Evolutionary conservation across 2,113 vertebrate species (phyloP).

Genomic region (Microcebus jonahi): DNA sequence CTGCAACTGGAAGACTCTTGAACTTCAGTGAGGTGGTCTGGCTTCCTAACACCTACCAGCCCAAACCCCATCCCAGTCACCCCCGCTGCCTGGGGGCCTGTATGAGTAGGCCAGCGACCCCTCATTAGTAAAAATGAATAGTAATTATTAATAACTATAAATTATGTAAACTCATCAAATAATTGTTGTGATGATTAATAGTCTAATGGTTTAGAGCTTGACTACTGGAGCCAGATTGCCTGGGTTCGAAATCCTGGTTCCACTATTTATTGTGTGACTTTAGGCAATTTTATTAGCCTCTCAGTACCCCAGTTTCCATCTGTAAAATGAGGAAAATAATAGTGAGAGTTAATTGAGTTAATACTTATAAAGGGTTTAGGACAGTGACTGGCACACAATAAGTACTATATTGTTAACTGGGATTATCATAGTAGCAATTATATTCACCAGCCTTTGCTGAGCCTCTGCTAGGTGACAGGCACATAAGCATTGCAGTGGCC

Average conservation of each 20-base stretch:
- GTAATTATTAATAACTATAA: not conserved
- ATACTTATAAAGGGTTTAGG: not conserved
- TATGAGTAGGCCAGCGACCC: not conserved
- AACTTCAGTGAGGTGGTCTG: not conserved
- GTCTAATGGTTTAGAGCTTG: not conserved
- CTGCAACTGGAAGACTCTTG: not conserved
- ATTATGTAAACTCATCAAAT: not conserved
- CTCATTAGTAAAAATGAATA: not conserved
- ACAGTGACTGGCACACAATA: not conserved
- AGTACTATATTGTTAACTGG: not conserved
- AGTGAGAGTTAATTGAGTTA: not conserved
- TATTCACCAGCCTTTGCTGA: not conserved
- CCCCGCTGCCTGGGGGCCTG: not conserved
- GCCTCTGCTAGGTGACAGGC: not conserved
- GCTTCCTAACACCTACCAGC: not conserved
- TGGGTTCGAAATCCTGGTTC: not conserved
- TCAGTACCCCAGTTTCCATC: not conserved
- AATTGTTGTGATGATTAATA: not conserved
- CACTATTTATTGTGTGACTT: not conserved
- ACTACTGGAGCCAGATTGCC: not conserved
- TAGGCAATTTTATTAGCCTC: not conserved
- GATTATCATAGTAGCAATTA: not conserved
- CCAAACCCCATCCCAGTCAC: not conserved
- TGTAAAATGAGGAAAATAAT: not conserved
- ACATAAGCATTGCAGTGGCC: not conserved